Evolutionary conservation across 1,140 invertebrate genomes (phyloP).

Genomic region (Arion vulgaris): DNA sequence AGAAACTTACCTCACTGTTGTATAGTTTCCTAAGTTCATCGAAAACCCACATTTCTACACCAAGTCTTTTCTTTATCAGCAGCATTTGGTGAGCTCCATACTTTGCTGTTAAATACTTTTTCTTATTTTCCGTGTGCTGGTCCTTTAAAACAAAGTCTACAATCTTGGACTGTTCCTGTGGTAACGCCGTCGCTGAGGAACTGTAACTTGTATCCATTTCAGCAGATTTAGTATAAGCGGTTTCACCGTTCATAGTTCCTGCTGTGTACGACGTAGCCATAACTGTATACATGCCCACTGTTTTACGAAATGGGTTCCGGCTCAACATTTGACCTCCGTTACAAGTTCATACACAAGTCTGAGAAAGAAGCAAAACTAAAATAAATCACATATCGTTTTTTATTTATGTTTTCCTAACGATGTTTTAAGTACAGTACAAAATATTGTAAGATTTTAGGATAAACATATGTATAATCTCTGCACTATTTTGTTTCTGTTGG

Average conservation of each 20-base stretch:
- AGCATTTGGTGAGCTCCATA: conserved; percentile 98
- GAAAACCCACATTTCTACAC: conserved; percentile 98
- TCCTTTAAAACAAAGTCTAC: conserved; percentile 64
- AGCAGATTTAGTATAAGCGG: conserved; percentile 29
- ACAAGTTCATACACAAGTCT: too few species aligned
- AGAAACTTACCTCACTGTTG: conserved; percentile 81
- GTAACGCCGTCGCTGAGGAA: neutral
- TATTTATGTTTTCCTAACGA: too few species aligned
- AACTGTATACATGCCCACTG: conserved; percentile 61
- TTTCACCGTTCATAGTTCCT: neutral
- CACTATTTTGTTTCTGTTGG: too few species aligned
- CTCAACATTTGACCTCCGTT: conserved; percentile 37
- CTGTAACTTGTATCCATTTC: conserved; percentile 21
- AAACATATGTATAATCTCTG: too few species aligned
- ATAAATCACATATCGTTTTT: too few species aligned
- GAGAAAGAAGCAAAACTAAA: too few species aligned
- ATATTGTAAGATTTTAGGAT: too few species aligned
- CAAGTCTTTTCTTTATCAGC: conserved; percentile 92
- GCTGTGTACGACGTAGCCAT: conserved; percentile 56
- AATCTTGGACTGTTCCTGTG: conserved; percentile 39
- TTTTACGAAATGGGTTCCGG: conserved; percentile 49
- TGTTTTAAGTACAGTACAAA: too few species aligned
- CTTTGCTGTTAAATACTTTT: conserved; percentile 91
- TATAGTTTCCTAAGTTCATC: conserved; percentile 94
- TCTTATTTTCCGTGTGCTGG: conserved; percentile 79